A percentile compares a stretch with the other conserved stretches of the same genome.
Evolutionary conservation across 2,113 vertebrate species (phyloP).

Genomic region (Nerophis lumbriciformis): DNA sequence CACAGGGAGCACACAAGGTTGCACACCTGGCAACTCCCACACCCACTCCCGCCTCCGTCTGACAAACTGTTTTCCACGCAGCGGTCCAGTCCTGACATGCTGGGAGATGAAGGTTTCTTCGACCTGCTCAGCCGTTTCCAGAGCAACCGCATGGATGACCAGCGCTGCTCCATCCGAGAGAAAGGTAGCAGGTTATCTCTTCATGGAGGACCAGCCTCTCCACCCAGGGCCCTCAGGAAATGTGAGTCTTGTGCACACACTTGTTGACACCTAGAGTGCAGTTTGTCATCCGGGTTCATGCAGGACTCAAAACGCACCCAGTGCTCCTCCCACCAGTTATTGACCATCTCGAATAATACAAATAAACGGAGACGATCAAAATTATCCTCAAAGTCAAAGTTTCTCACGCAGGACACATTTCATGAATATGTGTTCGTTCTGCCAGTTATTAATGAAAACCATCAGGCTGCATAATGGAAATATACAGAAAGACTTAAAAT

Average conservation of each 20-base stretch:
- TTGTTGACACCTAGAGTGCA: no score
- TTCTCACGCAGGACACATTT: no score
- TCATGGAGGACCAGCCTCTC: slow-evolving; percentile 54
- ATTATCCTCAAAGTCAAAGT: no score
- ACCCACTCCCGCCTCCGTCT: background rate
- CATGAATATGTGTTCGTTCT: no score
- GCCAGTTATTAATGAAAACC: no score
- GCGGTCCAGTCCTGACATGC: slow-evolving; percentile 74
- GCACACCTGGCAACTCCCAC: slow-evolving; percentile 1
- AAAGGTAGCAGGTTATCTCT: slow-evolving; percentile 63
- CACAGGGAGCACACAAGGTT: slow-evolving; percentile 78
- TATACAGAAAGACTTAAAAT: no score
- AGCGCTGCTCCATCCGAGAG: slow-evolving; percentile 81
- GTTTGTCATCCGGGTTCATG: no score
- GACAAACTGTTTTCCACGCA: slow-evolving; percentile 32
- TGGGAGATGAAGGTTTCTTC: slow-evolving; percentile 92
- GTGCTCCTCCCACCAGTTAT: no score
- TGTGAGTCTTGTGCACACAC: slow-evolving; percentile 61
- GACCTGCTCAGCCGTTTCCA: slow-evolving; percentile 94
- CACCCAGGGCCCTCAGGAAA: slow-evolving; percentile 74
- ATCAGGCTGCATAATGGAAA: no score
- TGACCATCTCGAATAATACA: no score
- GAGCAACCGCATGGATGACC: slow-evolving; percentile 96
- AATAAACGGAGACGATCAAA: no score
- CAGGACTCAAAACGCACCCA: no score